Evolutionary conservation across 92 coral and sea anemone species (phyloP).

Genomic region (Scolanthus callimorphus): DNA sequence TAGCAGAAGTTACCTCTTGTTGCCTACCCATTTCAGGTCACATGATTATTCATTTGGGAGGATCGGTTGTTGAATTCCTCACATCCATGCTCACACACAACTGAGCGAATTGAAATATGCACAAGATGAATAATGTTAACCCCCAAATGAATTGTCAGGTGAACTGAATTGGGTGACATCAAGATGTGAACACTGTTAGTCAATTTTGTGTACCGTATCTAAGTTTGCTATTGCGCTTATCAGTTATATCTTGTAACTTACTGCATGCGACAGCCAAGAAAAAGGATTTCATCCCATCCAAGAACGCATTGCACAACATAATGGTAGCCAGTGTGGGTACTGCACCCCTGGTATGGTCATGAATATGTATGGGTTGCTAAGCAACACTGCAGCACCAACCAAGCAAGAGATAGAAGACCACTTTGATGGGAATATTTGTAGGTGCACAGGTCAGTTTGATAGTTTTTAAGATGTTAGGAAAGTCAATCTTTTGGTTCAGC

Average conservation of each 20-base stretch:
- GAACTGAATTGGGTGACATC: too few species aligned
- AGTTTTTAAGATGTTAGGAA: too few species aligned
- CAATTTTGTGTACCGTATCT: too few species aligned
- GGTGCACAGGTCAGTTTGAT: slow-evolving; percentile 85
- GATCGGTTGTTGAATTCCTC: too few species aligned
- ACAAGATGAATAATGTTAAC: too few species aligned
- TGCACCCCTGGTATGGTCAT: slow-evolving; percentile 96
- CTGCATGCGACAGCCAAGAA: slow-evolving; percentile 43
- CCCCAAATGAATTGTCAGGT: too few species aligned
- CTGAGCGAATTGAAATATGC: too few species aligned
- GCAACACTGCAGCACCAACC: slow-evolving; percentile 53
- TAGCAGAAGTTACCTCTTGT: too few species aligned
- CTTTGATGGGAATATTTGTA: slow-evolving; percentile 91
- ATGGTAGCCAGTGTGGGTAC: slow-evolving; percentile 97
- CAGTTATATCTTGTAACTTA: not conserved
- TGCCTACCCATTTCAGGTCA: not conserved
- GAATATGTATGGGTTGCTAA: slow-evolving; percentile 92
- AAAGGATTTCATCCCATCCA: slow-evolving; percentile 86
- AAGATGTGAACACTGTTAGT: too few species aligned
- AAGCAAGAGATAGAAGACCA: slow-evolving; percentile 82
- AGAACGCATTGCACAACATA: slow-evolving; percentile 84
- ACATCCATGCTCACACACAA: too few species aligned
- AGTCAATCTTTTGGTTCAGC: too few species aligned
- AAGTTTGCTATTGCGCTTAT: too few species aligned
- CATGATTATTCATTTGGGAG: not conserved